Evolutionary conservation across 2,888 invertebrate species (phyloP).

Genomic region (Cerceris ruficornis): DNA sequence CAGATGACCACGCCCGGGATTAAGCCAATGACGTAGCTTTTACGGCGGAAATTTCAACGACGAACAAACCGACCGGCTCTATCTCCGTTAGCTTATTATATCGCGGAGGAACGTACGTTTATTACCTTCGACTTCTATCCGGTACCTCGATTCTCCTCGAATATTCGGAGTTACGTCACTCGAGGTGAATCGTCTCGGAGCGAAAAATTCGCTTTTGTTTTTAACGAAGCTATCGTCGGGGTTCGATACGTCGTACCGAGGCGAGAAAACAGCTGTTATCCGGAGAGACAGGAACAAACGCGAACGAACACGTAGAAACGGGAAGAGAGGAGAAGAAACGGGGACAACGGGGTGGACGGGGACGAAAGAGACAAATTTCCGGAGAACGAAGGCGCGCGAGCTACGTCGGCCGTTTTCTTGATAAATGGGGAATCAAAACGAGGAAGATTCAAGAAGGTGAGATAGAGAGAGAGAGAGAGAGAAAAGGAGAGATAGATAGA

Average conservation of each 20-base stretch:
- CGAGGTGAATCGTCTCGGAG: too few relatives aligned
- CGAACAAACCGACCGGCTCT: slow-evolving; percentile 48
- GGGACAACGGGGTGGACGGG: not conserved
- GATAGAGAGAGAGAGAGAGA: too few relatives aligned
- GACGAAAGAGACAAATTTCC: slow-evolving; percentile 21
- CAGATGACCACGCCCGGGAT: slow-evolving; percentile 70
- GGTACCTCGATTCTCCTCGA: not conserved
- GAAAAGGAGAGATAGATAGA: too few relatives aligned
- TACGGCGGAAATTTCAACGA: slow-evolving; percentile 41
- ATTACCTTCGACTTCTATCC: too few relatives aligned
- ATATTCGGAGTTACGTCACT: too few relatives aligned
- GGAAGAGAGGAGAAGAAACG: not conserved
- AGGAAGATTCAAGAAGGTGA: slow-evolving; percentile 47
- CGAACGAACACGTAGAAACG: not conserved
- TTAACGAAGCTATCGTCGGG: too few relatives aligned
- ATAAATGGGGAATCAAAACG: slow-evolving; percentile 52
- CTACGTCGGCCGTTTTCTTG: slow-evolving; percentile 33
- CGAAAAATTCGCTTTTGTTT: too few relatives aligned
- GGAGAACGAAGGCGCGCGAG: slow-evolving; percentile 24
- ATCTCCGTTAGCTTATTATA: slow-evolving; percentile 12
- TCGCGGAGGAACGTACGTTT: slow-evolving; percentile 10
- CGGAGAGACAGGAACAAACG: too few relatives aligned
- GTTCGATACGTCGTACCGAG: too few relatives aligned
- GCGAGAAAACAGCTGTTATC: too few relatives aligned
- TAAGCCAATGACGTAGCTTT: slow-evolving; percentile 57